Percentiles rank a stretch among this genome's conserved stretches.
phyloP scores from a whole-genome alignment of 2,113 vertebrate genomes.

The Scomber japonicus region DNA sequence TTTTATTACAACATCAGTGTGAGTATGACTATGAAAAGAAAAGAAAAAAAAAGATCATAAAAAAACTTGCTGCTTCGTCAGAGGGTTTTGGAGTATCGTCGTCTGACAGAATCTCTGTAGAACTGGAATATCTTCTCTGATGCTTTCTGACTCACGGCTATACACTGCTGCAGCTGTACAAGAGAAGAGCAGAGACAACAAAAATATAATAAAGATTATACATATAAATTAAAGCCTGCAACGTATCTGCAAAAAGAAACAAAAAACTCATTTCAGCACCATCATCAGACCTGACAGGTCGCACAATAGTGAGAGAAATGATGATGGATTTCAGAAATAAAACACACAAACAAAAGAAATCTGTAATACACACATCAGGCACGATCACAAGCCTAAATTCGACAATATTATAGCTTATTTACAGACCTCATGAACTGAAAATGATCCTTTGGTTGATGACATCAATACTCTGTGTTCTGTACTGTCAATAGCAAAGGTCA shows the following conservation, averaged over 20 bases:
- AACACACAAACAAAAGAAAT: not conserved
- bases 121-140: conserved; percentile 91
- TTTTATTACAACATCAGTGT: conserved; percentile 57
- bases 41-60: conserved; percentile 6
- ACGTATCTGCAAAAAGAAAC: too few relatives aligned
- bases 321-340: not conserved
- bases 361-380: not conserved
- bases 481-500: conserved; percentile 92
- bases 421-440: conserved; percentile 89
- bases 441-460: conserved; percentile 89
- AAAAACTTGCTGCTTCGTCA: conserved; percentile 24
- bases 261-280: not conserved
- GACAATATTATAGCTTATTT: not conserved
- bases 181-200: not conserved
- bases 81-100: conserved; percentile 90
- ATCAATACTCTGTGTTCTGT: conserved; percentile 86
- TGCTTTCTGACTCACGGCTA: conserved; percentile 87
- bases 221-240: not conserved
- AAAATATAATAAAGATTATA: not conserved
- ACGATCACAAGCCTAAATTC: not conserved
- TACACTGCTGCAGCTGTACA: conserved; percentile 91
- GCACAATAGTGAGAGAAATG: not conserved
- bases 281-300: not conserved
- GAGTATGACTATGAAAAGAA: not conserved
- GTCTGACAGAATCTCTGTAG: conserved; percentile 89